phyloP scores from a whole-genome alignment of 2,113 vertebrate genomes.

The Physeter macrocephalus region DNA sequence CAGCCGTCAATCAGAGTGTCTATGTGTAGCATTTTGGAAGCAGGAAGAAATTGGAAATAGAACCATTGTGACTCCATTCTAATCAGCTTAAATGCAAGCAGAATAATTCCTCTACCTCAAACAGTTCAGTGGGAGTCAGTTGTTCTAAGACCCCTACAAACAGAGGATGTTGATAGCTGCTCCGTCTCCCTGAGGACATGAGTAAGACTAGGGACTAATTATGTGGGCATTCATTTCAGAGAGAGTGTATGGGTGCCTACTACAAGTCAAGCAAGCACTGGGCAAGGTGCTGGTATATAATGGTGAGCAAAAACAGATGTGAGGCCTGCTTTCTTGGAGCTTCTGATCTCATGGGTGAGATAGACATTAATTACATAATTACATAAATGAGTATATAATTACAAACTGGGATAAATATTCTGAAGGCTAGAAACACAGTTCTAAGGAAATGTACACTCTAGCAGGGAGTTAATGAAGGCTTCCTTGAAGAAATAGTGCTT shows the following conservation, averaged over 20 bases:
- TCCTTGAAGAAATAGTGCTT: not conserved
- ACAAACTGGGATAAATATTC: constrained; percentile 12
- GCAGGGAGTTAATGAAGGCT: not conserved
- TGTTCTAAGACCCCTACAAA: not conserved
- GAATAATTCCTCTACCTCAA: not conserved
- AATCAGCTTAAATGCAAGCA: constrained; percentile 1
- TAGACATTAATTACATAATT: constrained; percentile 41
- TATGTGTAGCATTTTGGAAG: constrained; percentile 40
- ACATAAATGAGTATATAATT: not conserved
- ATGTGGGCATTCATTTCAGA: not conserved
- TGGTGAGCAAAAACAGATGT: constrained; percentile 43
- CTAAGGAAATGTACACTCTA: not conserved
- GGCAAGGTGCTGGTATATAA: not conserved
- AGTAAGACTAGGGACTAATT: not conserved
- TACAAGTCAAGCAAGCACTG: not conserved
- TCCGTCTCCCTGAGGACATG: not conserved
- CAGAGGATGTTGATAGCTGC: not conserved
- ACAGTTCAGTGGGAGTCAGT: not conserved
- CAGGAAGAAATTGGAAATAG: constrained; percentile 23
- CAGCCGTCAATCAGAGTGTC: constrained; percentile 12
- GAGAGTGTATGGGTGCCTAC: not conserved
- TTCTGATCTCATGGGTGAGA: constrained; percentile 36
- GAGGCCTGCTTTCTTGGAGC: constrained; percentile 32
- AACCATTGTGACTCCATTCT: not conserved
- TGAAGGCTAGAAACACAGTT: constrained; percentile 8